phyloP scores from a whole-genome alignment of 2,113 vertebrate genomes.

The Tragelaphus buxtoni region DNA sequence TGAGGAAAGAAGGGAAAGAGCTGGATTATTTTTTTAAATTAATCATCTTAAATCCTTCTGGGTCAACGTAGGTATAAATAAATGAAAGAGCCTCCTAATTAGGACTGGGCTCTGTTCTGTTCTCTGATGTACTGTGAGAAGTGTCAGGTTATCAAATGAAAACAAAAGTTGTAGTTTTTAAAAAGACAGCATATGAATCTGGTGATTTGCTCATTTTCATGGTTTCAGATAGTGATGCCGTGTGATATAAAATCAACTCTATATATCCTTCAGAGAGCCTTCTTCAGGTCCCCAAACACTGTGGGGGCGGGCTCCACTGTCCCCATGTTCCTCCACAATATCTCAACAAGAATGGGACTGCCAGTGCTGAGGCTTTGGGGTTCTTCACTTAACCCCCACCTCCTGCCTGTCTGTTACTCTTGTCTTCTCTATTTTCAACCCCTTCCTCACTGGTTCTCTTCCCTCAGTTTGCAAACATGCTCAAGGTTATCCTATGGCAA shows the following conservation, averaged over 20 bases:
- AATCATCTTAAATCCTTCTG: constrained; percentile 51
- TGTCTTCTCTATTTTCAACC: background rate
- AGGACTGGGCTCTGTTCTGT: constrained; percentile 2
- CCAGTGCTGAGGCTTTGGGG: background rate
- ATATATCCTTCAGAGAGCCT: background rate
- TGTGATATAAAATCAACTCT: background rate
- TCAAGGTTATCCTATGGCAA: background rate
- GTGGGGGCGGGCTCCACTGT: background rate
- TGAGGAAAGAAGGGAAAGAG: background rate
- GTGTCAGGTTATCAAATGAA: background rate
- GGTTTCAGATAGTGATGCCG: background rate
- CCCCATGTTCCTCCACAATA: background rate
- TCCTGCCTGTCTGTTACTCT: background rate
- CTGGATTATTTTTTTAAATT: background rate
- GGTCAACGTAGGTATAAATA: constrained; percentile 14
- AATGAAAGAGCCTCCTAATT: constrained; percentile 23
- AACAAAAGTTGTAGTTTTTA: constrained; percentile 1
- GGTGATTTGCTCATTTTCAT: background rate
- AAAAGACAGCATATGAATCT: background rate
- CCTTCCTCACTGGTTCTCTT: background rate
- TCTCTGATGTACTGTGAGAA: background rate
- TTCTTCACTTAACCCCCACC: background rate
- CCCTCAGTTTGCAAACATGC: background rate
- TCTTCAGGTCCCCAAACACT: background rate
- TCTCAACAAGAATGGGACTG: background rate